Percentiles rank a stretch among this genome's conserved stretches.
Conservation (phyloP, 1,140 invertebrate genomes). For the Whitmania pigra region DNA sequence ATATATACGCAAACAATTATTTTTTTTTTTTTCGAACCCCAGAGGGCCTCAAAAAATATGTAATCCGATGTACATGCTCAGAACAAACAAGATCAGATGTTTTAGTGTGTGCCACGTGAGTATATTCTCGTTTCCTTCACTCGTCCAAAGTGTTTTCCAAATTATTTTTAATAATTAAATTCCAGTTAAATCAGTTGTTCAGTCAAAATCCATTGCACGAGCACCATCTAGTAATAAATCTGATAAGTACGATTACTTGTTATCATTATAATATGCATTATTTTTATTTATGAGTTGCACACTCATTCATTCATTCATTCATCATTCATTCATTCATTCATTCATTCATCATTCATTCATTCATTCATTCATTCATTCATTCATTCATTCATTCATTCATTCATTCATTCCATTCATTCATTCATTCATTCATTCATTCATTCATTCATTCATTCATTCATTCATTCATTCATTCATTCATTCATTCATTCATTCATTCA, state of each 20-base stretch:
- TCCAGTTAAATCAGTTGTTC: neutral
- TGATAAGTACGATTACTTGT: neutral
- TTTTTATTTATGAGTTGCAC: neutral
- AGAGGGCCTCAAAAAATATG: too few species aligned
- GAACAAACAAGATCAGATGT: too few species aligned
- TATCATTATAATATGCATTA: neutral
- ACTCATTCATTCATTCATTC: slow-evolving; percentile 4
- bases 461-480: neutral
- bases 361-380: slow-evolving; percentile 5
- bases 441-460: neutral
- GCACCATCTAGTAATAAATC: neutral
- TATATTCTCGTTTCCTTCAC: neutral
- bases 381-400: slow-evolving; percentile 10
- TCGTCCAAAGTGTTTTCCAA: too few species aligned
- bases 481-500: neutral
- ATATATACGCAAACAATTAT: too few species aligned
- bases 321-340: slow-evolving; percentile 1
- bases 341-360: slow-evolving; percentile 8
- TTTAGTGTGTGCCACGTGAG: too few species aligned
- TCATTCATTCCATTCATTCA: neutral
- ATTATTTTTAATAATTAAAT: neutral
- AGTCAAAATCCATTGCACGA: neutral
- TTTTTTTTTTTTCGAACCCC: too few species aligned
- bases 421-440: neutral
- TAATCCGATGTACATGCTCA: too few species aligned